These are phyloP conservation scores for Mayetiola destructor DNA, from an alignment of 2,888 invertebrate genomes.

Conservation along the genomic window DNA sequence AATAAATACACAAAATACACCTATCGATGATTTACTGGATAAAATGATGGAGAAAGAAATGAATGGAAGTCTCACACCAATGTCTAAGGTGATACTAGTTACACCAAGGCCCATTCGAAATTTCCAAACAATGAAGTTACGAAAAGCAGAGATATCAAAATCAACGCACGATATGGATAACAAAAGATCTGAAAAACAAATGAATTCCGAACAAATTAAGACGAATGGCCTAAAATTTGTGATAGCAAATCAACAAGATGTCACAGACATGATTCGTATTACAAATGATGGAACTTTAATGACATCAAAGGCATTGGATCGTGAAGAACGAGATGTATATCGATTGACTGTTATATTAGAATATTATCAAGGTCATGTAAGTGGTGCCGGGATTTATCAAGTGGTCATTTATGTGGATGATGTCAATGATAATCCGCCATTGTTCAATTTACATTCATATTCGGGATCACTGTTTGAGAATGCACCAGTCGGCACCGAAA, in stretches of 20 bases:
- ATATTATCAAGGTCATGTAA: slow-evolving; percentile 51
- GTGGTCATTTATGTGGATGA: slow-evolving; percentile 68
- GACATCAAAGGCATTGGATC: slow-evolving; percentile 58
- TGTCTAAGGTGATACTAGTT: slow-evolving; percentile 1
- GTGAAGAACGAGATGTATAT: slow-evolving; percentile 57
- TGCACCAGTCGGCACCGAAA: slow-evolving; percentile 50
- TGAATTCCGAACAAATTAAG: background rate
- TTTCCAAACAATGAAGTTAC: background rate
- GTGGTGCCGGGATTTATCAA: slow-evolving; percentile 63
- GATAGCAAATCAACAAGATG: slow-evolving; percentile 71
- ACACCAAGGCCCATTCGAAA: slow-evolving; percentile 14
- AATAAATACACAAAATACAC: background rate
- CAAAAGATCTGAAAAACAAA: background rate
- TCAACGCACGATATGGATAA: background rate
- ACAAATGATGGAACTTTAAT: slow-evolving; percentile 66
- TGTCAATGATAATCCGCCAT: slow-evolving; percentile 75
- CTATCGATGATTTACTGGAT: background rate
- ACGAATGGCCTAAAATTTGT: slow-evolving; percentile 44
- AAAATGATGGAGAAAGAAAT: background rate
- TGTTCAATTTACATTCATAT: slow-evolving; percentile 55
- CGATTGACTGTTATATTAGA: slow-evolving; percentile 68
- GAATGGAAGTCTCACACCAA: background rate
- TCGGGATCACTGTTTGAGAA: slow-evolving; percentile 70
- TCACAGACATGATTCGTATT: slow-evolving; percentile 62
- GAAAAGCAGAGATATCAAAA: background rate